A percentile compares a stretch with the other conserved stretches of the same genome.
These are phyloP conservation scores for Molossus alvarezi DNA, from an alignment of 2,797 vertebrate genomes.

Conservation along the genomic window DNA sequence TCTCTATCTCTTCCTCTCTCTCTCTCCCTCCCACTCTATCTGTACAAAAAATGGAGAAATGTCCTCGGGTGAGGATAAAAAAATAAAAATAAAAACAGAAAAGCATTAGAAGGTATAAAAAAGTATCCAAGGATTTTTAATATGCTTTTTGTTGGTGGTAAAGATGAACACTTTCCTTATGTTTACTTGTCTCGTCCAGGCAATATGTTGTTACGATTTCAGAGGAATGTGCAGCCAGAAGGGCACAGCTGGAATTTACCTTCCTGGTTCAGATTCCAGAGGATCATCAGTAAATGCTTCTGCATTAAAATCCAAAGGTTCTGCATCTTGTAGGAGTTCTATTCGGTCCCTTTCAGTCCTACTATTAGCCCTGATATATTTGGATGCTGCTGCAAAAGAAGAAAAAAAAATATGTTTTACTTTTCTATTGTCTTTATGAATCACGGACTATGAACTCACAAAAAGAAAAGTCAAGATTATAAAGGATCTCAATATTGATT, in stretches of 20 bases:
- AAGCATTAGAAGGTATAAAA: slow-evolving; percentile 58
- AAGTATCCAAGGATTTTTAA: slow-evolving; percentile 33
- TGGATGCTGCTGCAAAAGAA: slow-evolving; percentile 90
- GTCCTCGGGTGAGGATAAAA: too few species aligned
- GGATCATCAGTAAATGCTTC: slow-evolving; percentile 94
- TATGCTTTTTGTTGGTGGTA: slow-evolving; percentile 26
- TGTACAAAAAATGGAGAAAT: too few species aligned
- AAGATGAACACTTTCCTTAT: slow-evolving; percentile 19
- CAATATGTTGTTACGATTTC: slow-evolving; percentile 34
- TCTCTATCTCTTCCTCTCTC: too few species aligned
- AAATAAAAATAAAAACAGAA: slow-evolving; percentile 65
- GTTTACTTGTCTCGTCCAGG: neutral
- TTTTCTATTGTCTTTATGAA: slow-evolving; percentile 48
- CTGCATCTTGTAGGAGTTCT: slow-evolving; percentile 97
- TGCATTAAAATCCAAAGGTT: slow-evolving; percentile 96
- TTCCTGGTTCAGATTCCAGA: slow-evolving; percentile 92
- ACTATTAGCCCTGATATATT: slow-evolving; percentile 93
- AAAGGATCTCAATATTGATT: slow-evolving; percentile 60
- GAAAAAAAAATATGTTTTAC: neutral
- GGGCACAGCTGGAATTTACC: slow-evolving; percentile 87
- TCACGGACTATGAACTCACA: neutral
- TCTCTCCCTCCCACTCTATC: too few species aligned
- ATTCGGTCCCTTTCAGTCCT: slow-evolving; percentile 94
- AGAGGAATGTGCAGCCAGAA: slow-evolving; percentile 29
- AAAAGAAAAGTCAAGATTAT: slow-evolving; percentile 34